A percentile compares a stretch with the other conserved stretches of the same genome.
These are phyloP conservation scores for Eudemis profundana DNA, from an alignment of 2,888 invertebrate species.

Conservation along the genomic window DNA sequence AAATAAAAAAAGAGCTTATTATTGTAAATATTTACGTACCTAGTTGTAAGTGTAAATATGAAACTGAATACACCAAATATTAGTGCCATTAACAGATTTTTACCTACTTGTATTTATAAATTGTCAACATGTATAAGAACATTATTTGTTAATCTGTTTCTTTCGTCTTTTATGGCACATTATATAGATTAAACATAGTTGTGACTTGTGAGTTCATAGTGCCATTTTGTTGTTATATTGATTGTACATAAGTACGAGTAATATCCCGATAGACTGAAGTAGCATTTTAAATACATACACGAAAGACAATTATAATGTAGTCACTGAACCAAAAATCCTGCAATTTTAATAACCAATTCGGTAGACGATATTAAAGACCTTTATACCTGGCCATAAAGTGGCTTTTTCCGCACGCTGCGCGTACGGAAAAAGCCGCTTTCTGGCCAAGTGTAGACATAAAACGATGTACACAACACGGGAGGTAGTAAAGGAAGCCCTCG, in stretches of 20 bases:
- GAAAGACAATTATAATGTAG: slow-evolving; percentile 76
- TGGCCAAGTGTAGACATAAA: too few species aligned
- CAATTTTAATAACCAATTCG: slow-evolving; percentile 51
- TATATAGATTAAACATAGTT: slow-evolving; percentile 48
- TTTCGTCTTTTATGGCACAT: slow-evolving; percentile 70
- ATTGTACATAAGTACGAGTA: slow-evolving; percentile 39
- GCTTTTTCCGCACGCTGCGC: too few species aligned
- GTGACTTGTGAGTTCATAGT: slow-evolving; percentile 75
- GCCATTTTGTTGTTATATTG: slow-evolving; percentile 62
- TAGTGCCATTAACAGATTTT: slow-evolving; percentile 68
- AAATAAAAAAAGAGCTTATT: slow-evolving; percentile 42
- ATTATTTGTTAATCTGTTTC: slow-evolving; percentile 64
- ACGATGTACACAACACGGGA: too few species aligned
- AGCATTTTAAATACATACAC: slow-evolving; percentile 65
- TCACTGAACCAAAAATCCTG: slow-evolving; percentile 77
- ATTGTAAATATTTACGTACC: slow-evolving; percentile 56
- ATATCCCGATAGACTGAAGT: slow-evolving; percentile 62
- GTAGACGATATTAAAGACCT: slow-evolving; percentile 13
- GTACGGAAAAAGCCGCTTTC: too few species aligned
- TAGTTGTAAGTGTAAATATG: slow-evolving; percentile 54
- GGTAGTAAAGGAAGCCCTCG: too few species aligned
- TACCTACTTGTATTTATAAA: slow-evolving; percentile 23
- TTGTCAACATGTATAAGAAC: slow-evolving; percentile 50
- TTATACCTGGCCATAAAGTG: too few species aligned
- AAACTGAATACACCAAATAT: slow-evolving; percentile 67